These are phyloP conservation scores for Hoplodrina blanda DNA, from an alignment of 2,888 invertebrate genomes.

Conservation along the genomic window DNA sequence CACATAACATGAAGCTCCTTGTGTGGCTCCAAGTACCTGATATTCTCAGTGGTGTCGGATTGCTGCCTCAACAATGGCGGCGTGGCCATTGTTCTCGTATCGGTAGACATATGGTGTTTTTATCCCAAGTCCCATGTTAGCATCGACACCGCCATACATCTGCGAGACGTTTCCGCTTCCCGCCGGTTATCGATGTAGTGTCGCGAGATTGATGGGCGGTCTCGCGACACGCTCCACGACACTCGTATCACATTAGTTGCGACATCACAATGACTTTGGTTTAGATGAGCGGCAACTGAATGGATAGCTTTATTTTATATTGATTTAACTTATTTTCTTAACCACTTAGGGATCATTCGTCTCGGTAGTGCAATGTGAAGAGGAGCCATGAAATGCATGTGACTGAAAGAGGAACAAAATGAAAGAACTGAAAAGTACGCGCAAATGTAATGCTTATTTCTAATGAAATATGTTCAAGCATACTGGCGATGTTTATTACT, in stretches of 20 bases:
- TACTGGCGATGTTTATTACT: no score
- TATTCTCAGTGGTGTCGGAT: constrained; percentile 33
- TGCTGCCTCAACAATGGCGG: constrained; percentile 30
- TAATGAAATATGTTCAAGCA: no score
- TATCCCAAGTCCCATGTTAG: constrained; percentile 48
- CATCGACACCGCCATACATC: constrained; percentile 37
- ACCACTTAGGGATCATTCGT: no score
- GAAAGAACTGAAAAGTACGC: not conserved
- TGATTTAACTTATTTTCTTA: no score
- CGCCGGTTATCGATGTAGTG: constrained; percentile 51
- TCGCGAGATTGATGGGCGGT: constrained; percentile 50
- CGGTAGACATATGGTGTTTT: constrained; percentile 48
- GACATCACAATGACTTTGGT: constrained; percentile 15
- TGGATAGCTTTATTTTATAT: not conserved
- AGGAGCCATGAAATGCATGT: no score
- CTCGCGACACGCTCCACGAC: constrained; percentile 18
- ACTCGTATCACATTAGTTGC: constrained; percentile 20
- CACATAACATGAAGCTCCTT: constrained; percentile 1
- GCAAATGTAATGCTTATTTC: no score
- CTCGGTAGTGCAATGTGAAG: no score
- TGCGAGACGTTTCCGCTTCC: constrained; percentile 51
- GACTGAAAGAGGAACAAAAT: no score
- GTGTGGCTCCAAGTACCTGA: constrained; percentile 10
- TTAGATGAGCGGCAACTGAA: not conserved
- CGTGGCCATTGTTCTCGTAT: constrained; percentile 50